Percentiles rank a stretch among this genome's conserved stretches.
phyloP scores from a whole-genome alignment of 2,797 vertebrate genomes.

The Halcyon leucocephala region DNA sequence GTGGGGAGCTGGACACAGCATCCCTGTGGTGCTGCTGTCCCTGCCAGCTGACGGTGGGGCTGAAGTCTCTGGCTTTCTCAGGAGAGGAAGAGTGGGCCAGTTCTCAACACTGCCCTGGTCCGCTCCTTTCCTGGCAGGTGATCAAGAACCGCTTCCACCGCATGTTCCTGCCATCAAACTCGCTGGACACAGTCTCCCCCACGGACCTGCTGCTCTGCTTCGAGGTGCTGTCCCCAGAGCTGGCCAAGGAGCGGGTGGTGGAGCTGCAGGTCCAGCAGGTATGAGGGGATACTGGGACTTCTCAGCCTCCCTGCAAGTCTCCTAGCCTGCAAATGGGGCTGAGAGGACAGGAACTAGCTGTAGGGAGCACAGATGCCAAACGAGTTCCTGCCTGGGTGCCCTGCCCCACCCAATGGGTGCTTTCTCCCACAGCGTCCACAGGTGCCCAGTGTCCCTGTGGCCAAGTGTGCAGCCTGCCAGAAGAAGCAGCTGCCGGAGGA shows the following conservation, averaged over 20 bases:
- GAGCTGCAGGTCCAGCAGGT: conserved; percentile 95
- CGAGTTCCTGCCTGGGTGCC: neutral
- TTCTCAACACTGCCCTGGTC: neutral
- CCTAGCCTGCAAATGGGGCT: neutral
- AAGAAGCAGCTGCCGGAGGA: conserved; percentile 93
- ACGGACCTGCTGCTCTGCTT: conserved; percentile 93
- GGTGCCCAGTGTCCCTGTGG: conserved; percentile 90
- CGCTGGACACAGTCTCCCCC: conserved; percentile 89
- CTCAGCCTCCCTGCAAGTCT: too few species aligned
- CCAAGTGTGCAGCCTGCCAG: conserved; percentile 94
- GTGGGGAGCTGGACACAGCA: neutral
- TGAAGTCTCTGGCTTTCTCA: neutral
- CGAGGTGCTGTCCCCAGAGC: conserved; percentile 92
- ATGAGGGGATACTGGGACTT: neutral
- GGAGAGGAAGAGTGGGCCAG: neutral
- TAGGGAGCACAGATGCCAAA: fast-evolving
- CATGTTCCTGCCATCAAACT: conserved; percentile 88
- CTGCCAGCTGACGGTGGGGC: neutral
- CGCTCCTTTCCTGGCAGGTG: conserved; percentile 79
- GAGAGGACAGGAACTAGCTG: neutral
- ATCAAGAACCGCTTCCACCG: conserved; percentile 91
- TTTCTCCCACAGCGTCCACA: conserved; percentile 87
- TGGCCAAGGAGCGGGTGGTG: conserved; percentile 93
- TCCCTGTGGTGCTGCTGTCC: neutral
- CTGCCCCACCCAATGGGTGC: neutral